phyloP scores from a whole-genome alignment of 2,113 vertebrate species.

The Uropsilus gracilis region DNA sequence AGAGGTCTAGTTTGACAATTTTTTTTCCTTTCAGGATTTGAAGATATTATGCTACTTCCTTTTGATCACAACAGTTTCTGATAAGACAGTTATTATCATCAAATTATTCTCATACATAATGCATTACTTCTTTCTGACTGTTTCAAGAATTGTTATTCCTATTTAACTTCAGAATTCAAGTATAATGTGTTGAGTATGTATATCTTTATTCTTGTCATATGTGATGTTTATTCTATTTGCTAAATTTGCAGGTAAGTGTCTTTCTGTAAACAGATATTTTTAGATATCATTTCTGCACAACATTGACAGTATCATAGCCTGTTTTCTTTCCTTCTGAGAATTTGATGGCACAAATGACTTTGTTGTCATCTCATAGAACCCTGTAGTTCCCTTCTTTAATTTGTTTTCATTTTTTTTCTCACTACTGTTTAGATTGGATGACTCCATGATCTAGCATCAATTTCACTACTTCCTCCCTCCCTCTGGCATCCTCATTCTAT shows the following conservation, averaged over 20 bases:
- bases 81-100: not conserved
- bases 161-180: not conserved
- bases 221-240: not conserved
- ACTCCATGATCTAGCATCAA: not conserved
- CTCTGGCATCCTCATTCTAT: not conserved
- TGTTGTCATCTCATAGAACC: not conserved
- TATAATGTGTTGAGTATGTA: not conserved
- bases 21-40: not conserved
- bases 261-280: not conserved
- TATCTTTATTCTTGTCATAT: not conserved
- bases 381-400: not conserved
- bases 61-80: not conserved
- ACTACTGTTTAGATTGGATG: not conserved
- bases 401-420: not conserved
- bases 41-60: not conserved
- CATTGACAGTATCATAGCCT: not conserved
- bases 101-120: not conserved
- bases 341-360: not conserved
- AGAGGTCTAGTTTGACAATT: not conserved
- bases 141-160: not conserved
- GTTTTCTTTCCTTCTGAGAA: not conserved
- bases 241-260: not conserved
- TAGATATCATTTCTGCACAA: not conserved
- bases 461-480: not conserved
- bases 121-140: not conserved